A percentile compares a stretch with the other conserved stretches of the same genome.
Conservation (phyloP, 2,888 invertebrate genomes). For the Rhingia rostrata region DNA sequence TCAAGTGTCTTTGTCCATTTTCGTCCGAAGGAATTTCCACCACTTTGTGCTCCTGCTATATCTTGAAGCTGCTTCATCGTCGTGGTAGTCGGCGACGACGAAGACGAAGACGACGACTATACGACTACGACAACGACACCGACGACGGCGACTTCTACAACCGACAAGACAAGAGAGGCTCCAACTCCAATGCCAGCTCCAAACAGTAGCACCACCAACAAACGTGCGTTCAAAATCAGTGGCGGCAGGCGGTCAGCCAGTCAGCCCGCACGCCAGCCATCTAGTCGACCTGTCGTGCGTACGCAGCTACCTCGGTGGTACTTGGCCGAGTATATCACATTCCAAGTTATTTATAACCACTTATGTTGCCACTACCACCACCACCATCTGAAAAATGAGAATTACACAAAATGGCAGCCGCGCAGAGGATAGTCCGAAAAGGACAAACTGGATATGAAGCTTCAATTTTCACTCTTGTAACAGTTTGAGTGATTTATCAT, state of each 20-base stretch:
- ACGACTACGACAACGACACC: constrained; percentile 25
- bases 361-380: constrained; percentile 45
- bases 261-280: constrained; percentile 74
- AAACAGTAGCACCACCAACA: constrained; percentile 6
- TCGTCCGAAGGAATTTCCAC: constrained; percentile 66
- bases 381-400: constrained; percentile 39
- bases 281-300: constrained; percentile 75
- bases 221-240: constrained; percentile 55
- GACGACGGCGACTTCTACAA: constrained; percentile 26
- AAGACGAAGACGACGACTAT: constrained; percentile 32
- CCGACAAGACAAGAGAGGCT: constrained; percentile 60
- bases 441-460: constrained; percentile 69
- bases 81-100: too few species aligned
- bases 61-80: constrained; percentile 11
- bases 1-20: constrained; percentile 75
- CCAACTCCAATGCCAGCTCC: constrained; percentile 60
- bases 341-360: constrained; percentile 76
- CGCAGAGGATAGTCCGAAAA: constrained; percentile 56
- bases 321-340: constrained; percentile 75
- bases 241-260: constrained; percentile 61
- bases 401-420: constrained; percentile 69
- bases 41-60: constrained; percentile 50
- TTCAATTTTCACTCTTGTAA: constrained; percentile 72
- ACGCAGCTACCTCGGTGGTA: constrained; percentile 72
- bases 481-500: constrained; percentile 73